Evolutionary conservation across 2,797 vertebrate genomes (phyloP), one percentile per base, ranked within the genome.

Genomic region (Onychomys leucogaster): DNA sequence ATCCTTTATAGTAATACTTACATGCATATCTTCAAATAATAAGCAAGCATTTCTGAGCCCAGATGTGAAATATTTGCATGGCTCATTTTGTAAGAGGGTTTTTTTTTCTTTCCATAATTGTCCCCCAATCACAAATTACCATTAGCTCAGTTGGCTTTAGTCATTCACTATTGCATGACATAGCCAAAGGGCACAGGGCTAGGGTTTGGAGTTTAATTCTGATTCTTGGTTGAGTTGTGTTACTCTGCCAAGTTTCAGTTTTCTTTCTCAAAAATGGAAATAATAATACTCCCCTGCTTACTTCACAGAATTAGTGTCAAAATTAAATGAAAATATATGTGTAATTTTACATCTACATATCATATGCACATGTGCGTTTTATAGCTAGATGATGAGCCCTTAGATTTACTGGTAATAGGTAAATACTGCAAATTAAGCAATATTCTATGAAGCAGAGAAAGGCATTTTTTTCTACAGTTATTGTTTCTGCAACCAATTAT

Each of bases 381-480:
- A 75, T 65, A 91, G 88, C 73, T 94, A 91, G 19, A 73, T 69
- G 46, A n/a, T 63, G 65, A 77, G 10, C 43, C 59, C n/a, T 91
- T 87, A 78, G 16, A 80, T 67, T 95, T 86, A 69, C 37, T 80
- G 63, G 27, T 73, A 80, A 69, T 67, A 89, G 43, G 61, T 88
- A 94, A 93, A 65, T 91, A 65, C 32, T 94, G 43, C 17, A 88
- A 90, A 81, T 89, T 86, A 95, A 96, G 57, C 69, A 94, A 91
- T 63, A 91, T 23, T 89, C 78, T 87, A 19, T 13, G 17, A 91
- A 89, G 75, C 19, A 81, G 69, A 16, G 90, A 71, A 76, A 4
- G 29, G 0, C 43, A 13, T 29, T 90, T 97, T 92, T 97, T 80
- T 69, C 13, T 52, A 61, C 21, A 92, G 34, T 82, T 88, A 63